These are phyloP conservation scores for Limanda limanda DNA, from an alignment of 2,113 vertebrate genomes.

Conservation along the genomic window DNA sequence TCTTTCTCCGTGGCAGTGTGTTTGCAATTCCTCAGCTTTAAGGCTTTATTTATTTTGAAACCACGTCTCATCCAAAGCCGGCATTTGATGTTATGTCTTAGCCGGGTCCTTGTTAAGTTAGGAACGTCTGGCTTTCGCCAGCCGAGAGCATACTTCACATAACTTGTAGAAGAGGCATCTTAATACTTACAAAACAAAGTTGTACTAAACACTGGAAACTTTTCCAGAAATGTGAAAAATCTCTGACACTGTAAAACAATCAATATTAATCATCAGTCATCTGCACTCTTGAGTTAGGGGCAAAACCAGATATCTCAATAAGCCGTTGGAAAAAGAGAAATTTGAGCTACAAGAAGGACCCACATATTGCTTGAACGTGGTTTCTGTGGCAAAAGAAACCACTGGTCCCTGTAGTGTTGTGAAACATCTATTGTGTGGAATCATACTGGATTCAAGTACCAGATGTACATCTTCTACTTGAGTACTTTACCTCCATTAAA, in stretches of 20 bases:
- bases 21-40: constrained; percentile 77
- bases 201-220: constrained; percentile 7
- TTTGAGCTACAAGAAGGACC: too few species aligned
- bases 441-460: neutral
- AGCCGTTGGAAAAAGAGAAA: neutral
- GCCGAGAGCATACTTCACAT: constrained; percentile 55
- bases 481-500: neutral
- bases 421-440: neutral
- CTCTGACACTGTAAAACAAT: neutral
- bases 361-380: too few species aligned
- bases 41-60: constrained; percentile 78
- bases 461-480: neutral
- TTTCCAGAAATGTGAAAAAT: constrained; percentile 24
- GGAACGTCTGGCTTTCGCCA: constrained; percentile 56
- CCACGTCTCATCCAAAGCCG: constrained; percentile 64
- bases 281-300: neutral
- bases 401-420: too few species aligned
- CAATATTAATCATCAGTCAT: constrained; percentile 6
- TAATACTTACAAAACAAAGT: neutral
- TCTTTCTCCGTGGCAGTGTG: constrained; percentile 60
- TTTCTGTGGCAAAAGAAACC: too few species aligned
- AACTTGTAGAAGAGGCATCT: constrained; percentile 44
- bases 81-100: constrained; percentile 77
- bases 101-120: constrained; percentile 45
- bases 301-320: neutral